Percentiles rank a stretch among this genome's conserved stretches.
Evolutionary conservation across 1,140 invertebrate species (phyloP).

Genomic region (Bacillus rossius): DNA sequence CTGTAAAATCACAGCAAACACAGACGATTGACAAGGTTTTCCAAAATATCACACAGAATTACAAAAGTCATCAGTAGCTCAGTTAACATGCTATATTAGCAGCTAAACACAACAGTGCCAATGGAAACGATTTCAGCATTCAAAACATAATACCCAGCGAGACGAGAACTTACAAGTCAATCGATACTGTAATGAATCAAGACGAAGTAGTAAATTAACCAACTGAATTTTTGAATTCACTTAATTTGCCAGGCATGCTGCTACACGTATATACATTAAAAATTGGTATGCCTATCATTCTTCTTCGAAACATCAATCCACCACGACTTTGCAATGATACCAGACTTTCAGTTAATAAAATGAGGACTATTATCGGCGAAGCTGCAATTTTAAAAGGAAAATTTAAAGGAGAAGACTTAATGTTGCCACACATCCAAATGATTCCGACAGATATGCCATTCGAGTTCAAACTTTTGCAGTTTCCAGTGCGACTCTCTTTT

Average conservation of each 20-base stretch:
- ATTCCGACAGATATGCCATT: slow-evolving; percentile 39
- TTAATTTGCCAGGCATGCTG: too few relatives aligned
- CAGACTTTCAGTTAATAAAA: slow-evolving; percentile 36
- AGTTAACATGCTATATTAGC: slow-evolving; percentile 33
- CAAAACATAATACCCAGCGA: slow-evolving; percentile 31
- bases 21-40: too few relatives aligned
- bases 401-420: slow-evolving; percentile 43
- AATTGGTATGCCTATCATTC: slow-evolving; percentile 18
- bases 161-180: slow-evolving; percentile 14
- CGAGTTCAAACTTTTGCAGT: too few relatives aligned
- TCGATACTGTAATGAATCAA: slow-evolving; percentile 12
- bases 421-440: slow-evolving; percentile 41
- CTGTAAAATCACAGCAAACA: too few relatives aligned
- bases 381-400: too few relatives aligned
- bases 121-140: slow-evolving; percentile 35
- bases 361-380: slow-evolving; percentile 43
- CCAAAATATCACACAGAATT: slow-evolving; percentile 28
- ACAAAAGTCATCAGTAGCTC: slow-evolving; percentile 33
- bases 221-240: too few relatives aligned
- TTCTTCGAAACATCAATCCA: too few relatives aligned
- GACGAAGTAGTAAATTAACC: too few relatives aligned
- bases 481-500: too few relatives aligned
- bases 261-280: slow-evolving; percentile 24
- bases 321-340: too few relatives aligned
- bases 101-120: slow-evolving; percentile 28